Conservation (phyloP, 2,888 invertebrate species). For the Xanthorhoe designata region DNA sequence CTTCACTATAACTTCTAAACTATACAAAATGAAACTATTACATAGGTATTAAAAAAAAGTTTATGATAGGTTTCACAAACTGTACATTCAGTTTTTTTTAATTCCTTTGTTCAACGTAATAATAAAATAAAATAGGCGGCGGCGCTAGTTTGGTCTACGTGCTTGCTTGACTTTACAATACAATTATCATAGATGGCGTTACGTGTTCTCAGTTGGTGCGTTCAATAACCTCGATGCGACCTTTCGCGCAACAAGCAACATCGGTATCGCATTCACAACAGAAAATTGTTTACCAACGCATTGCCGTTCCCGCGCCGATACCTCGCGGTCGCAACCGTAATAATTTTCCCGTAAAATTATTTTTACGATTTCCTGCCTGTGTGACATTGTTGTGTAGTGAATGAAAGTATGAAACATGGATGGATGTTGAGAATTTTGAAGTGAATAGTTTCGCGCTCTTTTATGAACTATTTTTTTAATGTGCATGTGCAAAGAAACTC, state of each 20-base stretch:
- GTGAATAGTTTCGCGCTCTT: slow-evolving; percentile 28
- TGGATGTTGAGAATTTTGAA: slow-evolving; percentile 27
- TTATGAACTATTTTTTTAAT: slow-evolving; percentile 23
- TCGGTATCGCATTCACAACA: slow-evolving; percentile 53
- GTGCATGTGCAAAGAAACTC: slow-evolving; percentile 33
- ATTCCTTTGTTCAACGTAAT: no score
- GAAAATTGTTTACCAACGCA: slow-evolving; percentile 64
- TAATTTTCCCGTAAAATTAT: slow-evolving; percentile 6
- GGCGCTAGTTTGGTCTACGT: no score
- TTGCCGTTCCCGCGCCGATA: slow-evolving; percentile 54
- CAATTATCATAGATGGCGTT: slow-evolving; percentile 47
- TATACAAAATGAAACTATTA: no score
- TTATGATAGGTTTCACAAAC: no score
- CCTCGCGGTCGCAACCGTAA: slow-evolving; percentile 45
- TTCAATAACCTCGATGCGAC: slow-evolving; percentile 62
- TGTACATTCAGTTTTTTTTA: no score
- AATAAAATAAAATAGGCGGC: no score
- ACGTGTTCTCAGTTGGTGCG: slow-evolving; percentile 41
- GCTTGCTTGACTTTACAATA: slow-evolving; percentile 2
- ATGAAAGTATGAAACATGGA: slow-evolving; percentile 20
- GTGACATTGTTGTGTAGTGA: slow-evolving; percentile 5
- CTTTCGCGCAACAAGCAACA: slow-evolving; percentile 58
- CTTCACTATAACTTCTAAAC: no score
- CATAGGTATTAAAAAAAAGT: no score
- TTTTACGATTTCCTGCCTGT: slow-evolving; percentile 1